Evolutionary conservation across 2,113 vertebrate species (phyloP).

Genomic region (Choloepus hoffmanni): DNA sequence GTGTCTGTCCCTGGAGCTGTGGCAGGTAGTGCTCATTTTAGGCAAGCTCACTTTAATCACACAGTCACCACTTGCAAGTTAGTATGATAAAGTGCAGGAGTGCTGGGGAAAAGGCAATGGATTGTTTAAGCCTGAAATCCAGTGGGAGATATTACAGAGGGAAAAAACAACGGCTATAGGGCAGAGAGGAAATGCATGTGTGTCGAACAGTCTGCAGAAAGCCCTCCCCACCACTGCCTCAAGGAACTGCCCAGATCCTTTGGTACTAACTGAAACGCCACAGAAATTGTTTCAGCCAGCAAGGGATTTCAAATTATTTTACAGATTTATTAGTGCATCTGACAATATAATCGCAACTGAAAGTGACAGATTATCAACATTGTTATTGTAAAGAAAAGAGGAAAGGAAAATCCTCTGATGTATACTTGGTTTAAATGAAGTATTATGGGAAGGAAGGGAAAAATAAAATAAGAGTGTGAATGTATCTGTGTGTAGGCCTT

Average conservation of each 20-base stretch:
- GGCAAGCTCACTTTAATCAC: constrained; percentile 89
- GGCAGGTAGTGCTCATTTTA: constrained; percentile 82
- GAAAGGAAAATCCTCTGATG: constrained; percentile 79
- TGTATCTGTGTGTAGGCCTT: not conserved
- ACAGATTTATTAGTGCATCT: constrained; percentile 87
- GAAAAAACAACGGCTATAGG: constrained; percentile 59
- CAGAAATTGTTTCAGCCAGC: constrained; percentile 84
- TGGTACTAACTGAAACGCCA: constrained; percentile 83
- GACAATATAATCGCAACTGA: constrained; percentile 88
- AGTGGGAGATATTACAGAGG: constrained; percentile 77
- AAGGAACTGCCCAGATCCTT: constrained; percentile 81
- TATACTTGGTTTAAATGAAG: constrained; percentile 80
- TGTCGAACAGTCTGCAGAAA: constrained; percentile 72
- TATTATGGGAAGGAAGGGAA: constrained; percentile 69
- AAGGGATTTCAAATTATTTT: constrained; percentile 87
- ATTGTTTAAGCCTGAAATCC: constrained; percentile 85
- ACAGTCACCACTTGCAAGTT: constrained; percentile 82
- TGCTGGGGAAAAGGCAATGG: constrained; percentile 75
- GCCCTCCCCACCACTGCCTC: constrained; percentile 79
- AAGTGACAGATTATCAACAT: constrained; percentile 88
- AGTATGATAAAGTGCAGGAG: constrained; percentile 87
- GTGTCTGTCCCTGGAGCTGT: constrained; percentile 74
- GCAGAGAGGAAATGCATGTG: constrained; percentile 62
- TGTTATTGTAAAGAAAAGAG: constrained; percentile 83
- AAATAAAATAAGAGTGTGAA: constrained; percentile 50